phyloP scores from a whole-genome alignment of 2,888 invertebrate species.

The Pedicia rivosa region DNA sequence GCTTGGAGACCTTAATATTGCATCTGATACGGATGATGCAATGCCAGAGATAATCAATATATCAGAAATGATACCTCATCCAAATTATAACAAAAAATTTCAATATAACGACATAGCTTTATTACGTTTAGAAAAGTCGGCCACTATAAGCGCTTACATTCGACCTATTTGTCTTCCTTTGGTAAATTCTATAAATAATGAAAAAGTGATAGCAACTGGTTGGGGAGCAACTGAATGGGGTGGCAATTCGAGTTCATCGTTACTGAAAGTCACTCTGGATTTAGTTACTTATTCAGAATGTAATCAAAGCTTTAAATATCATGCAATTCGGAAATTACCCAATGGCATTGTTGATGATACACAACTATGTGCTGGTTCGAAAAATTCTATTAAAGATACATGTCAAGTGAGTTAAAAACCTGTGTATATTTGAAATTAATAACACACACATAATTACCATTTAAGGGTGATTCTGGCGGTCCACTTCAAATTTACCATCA shows the following conservation, averaged over 20 bases:
- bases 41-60: conserved; percentile 12
- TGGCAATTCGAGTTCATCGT: conserved; percentile 20
- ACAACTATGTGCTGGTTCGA: conserved; percentile 10
- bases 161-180: conserved; percentile 30
- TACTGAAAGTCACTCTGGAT: conserved; percentile 36
- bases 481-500: conserved; percentile 28
- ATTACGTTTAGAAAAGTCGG: conserved; percentile 3
- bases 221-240: conserved; percentile 32
- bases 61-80: conserved; percentile 24
- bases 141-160: conserved; percentile 14
- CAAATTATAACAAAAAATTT: conserved; percentile 26
- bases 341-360: conserved; percentile 7
- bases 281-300: conserved; percentile 5
- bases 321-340: not conserved
- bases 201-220: conserved; percentile 31
- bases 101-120: conserved; percentile 9
- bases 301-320: not conserved
- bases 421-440: too few species aligned
- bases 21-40: conserved; percentile 11
- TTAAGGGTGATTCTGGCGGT: conserved; percentile 45
- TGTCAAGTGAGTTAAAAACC: too few species aligned
- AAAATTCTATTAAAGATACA: conserved; percentile 6
- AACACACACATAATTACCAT: too few species aligned
- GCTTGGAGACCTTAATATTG: conserved; percentile 15
- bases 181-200: conserved; percentile 16